A percentile compares a stretch with the other conserved stretches of the same genome.
These are phyloP conservation scores for Melanostoma mellinum DNA, from an alignment of 2,888 invertebrate genomes.

Conservation along the genomic window DNA sequence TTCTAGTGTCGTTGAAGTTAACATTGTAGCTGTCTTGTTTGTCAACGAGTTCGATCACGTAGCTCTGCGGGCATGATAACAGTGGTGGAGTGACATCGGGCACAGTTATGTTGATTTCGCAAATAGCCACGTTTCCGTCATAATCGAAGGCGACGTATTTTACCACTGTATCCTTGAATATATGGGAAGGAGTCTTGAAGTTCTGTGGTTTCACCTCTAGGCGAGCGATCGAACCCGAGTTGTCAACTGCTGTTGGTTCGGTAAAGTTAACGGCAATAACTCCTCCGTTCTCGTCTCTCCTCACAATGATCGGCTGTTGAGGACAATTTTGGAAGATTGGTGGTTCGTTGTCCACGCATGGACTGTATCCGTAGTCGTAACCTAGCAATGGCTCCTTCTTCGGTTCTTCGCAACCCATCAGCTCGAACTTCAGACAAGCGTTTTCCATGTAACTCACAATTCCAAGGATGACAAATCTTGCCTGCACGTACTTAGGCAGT, in stretches of 20 bases:
- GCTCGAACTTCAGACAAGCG: constrained; percentile 96
- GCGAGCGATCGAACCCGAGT: constrained; percentile 96
- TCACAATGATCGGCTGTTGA: constrained; percentile 94
- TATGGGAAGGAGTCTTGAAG: constrained; percentile 93
- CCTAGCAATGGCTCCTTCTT: constrained; percentile 91
- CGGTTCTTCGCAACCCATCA: constrained; percentile 97
- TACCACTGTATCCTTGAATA: constrained; percentile 95
- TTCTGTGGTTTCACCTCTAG: constrained; percentile 95
- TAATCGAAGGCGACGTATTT: constrained; percentile 98
- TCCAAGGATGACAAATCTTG: constrained; percentile 95
- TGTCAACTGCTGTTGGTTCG: constrained; percentile 96
- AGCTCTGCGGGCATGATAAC: constrained; percentile 95
- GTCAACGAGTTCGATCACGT: constrained; percentile 95
- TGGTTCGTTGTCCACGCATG: constrained; percentile 97
- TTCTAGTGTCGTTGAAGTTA: constrained; percentile 94
- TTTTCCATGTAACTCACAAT: constrained; percentile 98
- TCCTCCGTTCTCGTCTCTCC: constrained; percentile 94
- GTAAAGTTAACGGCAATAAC: constrained; percentile 95
- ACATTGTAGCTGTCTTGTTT: constrained; percentile 94
- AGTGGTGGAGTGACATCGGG: constrained; percentile 96
- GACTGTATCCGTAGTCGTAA: constrained; percentile 95
- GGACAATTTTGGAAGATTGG: constrained; percentile 98
- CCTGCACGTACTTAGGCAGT: constrained; percentile 95
- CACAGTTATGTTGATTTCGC: constrained; percentile 97
- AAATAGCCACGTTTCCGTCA: constrained; percentile 98